Conservation (phyloP, 2,113 vertebrate species). For the Cheirogaleus medius region DNA sequence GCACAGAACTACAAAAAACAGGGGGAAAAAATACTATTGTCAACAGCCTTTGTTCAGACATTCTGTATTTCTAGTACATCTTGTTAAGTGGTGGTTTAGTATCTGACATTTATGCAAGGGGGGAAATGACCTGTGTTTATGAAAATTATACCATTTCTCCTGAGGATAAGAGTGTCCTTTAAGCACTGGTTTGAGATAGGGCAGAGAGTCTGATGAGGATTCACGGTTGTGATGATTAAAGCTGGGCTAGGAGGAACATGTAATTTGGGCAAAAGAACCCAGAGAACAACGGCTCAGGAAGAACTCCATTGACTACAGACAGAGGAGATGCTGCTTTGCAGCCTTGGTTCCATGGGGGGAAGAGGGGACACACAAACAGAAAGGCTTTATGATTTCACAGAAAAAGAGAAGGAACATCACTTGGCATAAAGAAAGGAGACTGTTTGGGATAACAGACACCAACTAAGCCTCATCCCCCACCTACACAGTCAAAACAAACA, state of each 20-base stretch:
- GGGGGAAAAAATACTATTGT: conserved; percentile 5
- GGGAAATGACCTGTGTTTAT: conserved; percentile 76
- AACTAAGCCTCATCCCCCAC: neutral
- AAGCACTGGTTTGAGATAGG: conserved; percentile 64
- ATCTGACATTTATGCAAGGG: conserved; percentile 75
- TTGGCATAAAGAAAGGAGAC: neutral
- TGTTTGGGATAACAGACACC: neutral
- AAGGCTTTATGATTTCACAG: neutral
- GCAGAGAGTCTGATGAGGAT: conserved; percentile 55
- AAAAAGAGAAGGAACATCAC: neutral
- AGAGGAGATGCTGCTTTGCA: neutral
- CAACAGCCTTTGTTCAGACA: conserved; percentile 40
- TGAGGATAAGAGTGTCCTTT: conserved; percentile 63
- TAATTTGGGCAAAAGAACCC: conserved; percentile 40
- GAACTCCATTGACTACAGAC: neutral
- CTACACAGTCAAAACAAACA: neutral
- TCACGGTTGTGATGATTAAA: conserved; percentile 55
- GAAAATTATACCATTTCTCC: conserved; percentile 81
- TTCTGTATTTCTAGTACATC: conserved; percentile 41
- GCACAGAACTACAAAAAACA: conserved; percentile 67
- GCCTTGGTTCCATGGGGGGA: neutral
- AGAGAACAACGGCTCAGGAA: neutral
- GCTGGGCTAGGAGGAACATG: conserved; percentile 32
- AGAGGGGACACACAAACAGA: neutral
- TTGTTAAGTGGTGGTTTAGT: conserved; percentile 51